Percentiles rank a stretch among this genome's conserved stretches.
Evolutionary conservation across 2,113 vertebrate genomes (phyloP).

Genomic region (Chaetodon auriga): DNA sequence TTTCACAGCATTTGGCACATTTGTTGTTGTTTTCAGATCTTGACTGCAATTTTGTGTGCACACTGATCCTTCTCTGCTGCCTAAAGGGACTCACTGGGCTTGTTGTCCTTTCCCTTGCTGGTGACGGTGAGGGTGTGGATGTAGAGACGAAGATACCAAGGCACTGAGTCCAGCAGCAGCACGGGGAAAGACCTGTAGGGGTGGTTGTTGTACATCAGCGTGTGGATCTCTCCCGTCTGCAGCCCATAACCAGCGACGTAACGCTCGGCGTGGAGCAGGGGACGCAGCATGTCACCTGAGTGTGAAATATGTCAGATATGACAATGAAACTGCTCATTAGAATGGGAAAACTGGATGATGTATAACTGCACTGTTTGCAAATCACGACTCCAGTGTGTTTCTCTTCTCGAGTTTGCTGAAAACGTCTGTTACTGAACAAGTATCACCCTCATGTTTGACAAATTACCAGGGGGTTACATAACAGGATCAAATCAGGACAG

Average conservation of each 20-base stretch:
- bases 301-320: not conserved
- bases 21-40: not conserved
- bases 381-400: not conserved
- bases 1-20: not conserved
- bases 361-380: not conserved
- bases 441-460: not conserved
- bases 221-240: slow-evolving; percentile 94
- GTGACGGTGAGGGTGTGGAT: slow-evolving; percentile 94
- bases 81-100: slow-evolving; percentile 88
- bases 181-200: slow-evolving; percentile 93
- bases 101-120: slow-evolving; percentile 94
- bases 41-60: not conserved
- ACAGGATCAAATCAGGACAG: not conserved
- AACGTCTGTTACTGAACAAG: not conserved
- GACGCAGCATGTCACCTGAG: slow-evolving; percentile 86
- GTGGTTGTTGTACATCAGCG: slow-evolving; percentile 93
- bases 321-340: not conserved
- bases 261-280: slow-evolving; percentile 91
- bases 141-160: slow-evolving; percentile 97
- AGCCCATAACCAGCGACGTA: slow-evolving; percentile 95
- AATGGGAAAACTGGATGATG: not conserved
- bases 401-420: slow-evolving; percentile 1
- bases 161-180: slow-evolving; percentile 92
- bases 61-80: not conserved
- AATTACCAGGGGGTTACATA: not conserved